phyloP scores from a whole-genome alignment of 2,888 invertebrate species.

The Stenodema calcarata region DNA sequence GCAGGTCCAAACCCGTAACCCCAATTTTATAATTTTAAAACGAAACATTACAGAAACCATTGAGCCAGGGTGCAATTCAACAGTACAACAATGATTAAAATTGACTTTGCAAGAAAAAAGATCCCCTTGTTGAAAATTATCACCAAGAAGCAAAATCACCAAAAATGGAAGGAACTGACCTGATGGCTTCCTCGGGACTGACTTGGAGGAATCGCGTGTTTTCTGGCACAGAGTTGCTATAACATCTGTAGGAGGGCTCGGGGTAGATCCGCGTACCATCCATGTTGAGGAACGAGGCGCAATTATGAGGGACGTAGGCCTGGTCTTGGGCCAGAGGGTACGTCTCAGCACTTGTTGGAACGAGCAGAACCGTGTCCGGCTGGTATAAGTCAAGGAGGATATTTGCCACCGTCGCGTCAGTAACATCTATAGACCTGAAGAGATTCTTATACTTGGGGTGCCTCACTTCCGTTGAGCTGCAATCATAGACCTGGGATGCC shows the following conservation, averaged over 20 bases:
- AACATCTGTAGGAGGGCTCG: constrained; percentile 78
- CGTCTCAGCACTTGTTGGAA: constrained; percentile 74
- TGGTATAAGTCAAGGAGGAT: constrained; percentile 79
- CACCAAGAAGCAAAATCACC: not conserved
- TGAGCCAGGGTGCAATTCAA: too few species aligned
- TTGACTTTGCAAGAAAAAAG: too few species aligned
- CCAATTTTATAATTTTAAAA: too few species aligned
- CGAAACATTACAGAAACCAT: too few species aligned
- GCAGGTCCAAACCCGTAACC: too few species aligned
- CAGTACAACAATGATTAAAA: too few species aligned
- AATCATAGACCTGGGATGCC: constrained; percentile 63
- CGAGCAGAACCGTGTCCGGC: constrained; percentile 79
- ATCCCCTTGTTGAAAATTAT: too few species aligned
- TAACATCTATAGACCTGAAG: constrained; percentile 74
- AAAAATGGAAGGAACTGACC: constrained; percentile 60
- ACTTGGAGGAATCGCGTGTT: constrained; percentile 70
- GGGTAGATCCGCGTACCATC: constrained; percentile 75
- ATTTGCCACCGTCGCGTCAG: constrained; percentile 81
- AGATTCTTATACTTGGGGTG: constrained; percentile 64
- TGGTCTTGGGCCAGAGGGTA: constrained; percentile 71
- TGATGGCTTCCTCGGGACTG: constrained; percentile 70
- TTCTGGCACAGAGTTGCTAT: constrained; percentile 60
- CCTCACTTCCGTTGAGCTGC: constrained; percentile 57
- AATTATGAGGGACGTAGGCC: constrained; percentile 73
- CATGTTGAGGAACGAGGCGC: constrained; percentile 71